phyloP scores from a whole-genome alignment of 2,797 vertebrate species.

The Sebastes hubbsi region DNA sequence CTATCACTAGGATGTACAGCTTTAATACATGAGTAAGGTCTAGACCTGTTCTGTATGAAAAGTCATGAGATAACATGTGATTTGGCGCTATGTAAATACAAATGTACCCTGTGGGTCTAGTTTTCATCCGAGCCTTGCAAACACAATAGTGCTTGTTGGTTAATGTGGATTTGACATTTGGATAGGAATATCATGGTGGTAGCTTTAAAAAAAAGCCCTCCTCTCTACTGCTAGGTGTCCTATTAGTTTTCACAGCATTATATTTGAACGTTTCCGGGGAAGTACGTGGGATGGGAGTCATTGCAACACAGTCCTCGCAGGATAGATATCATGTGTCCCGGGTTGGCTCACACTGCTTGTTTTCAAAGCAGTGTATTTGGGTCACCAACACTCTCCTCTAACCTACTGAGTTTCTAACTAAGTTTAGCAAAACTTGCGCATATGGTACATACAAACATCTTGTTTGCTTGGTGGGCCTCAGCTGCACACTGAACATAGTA shows the following conservation, averaged over 20 bases:
- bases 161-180: neutral
- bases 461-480: neutral
- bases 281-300: conserved; percentile 21
- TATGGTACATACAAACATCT: neutral
- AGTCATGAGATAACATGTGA: too few species aligned
- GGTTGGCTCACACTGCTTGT: conserved; percentile 58
- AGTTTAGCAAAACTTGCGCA: neutral
- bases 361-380: conserved; percentile 66
- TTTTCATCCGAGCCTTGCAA: neutral
- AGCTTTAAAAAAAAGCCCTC: neutral
- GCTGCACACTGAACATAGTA: neutral
- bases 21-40: neutral
- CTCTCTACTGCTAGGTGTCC: neutral
- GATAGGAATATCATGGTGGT: neutral
- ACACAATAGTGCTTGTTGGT: neutral
- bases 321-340: conserved; percentile 67
- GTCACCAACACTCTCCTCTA: conserved; percentile 54
- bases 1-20: neutral
- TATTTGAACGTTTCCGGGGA: conserved; percentile 26
- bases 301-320: conserved; percentile 61
- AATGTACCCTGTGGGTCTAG: neutral
- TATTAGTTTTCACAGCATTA: neutral
- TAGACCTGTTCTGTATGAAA: too few species aligned
- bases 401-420: conserved; percentile 2
- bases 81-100: too few species aligned